Percentiles rank a stretch among this genome's conserved stretches.
These are phyloP conservation scores for Spea bombifrons DNA, from an alignment of 2,113 vertebrate genomes.

Conservation along the genomic window DNA sequence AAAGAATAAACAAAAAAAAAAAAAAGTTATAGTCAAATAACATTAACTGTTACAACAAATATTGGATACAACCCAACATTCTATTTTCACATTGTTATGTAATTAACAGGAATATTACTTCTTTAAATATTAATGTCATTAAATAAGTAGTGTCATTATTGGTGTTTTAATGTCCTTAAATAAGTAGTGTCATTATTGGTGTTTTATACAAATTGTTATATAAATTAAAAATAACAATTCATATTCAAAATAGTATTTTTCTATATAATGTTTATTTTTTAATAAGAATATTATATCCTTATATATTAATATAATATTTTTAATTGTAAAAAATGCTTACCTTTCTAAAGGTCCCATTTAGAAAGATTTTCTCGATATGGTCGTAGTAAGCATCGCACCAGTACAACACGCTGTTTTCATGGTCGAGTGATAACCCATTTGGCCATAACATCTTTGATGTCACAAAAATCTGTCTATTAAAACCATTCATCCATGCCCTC, in stretches of 20 bases:
- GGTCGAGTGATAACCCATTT: slow-evolving; percentile 93
- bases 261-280: neutral
- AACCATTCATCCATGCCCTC: slow-evolving; percentile 97
- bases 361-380: slow-evolving; percentile 92
- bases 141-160: too few relatives aligned
- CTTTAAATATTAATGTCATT: too few relatives aligned
- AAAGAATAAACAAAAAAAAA: slow-evolving; percentile 48
- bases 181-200: too few relatives aligned
- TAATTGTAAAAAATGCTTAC: slow-evolving; percentile 62
- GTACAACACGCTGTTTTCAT: slow-evolving; percentile 79
- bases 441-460: slow-evolving; percentile 98
- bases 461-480: slow-evolving; percentile 86
- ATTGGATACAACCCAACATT: too few relatives aligned
- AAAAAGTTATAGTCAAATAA: slow-evolving; percentile 43
- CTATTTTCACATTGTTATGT: too few relatives aligned
- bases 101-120: too few relatives aligned
- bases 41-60: slow-evolving; percentile 7
- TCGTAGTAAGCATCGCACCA: slow-evolving; percentile 99
- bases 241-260: neutral
- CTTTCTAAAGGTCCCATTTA: slow-evolving; percentile 92
- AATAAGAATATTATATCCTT: too few relatives aligned
- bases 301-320: slow-evolving; percentile 5
- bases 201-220: too few relatives aligned
- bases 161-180: too few relatives aligned
- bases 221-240: too few relatives aligned